Conservation (phyloP, 1,140 invertebrate genomes). For the Chironomus striatipennis region DNA sequence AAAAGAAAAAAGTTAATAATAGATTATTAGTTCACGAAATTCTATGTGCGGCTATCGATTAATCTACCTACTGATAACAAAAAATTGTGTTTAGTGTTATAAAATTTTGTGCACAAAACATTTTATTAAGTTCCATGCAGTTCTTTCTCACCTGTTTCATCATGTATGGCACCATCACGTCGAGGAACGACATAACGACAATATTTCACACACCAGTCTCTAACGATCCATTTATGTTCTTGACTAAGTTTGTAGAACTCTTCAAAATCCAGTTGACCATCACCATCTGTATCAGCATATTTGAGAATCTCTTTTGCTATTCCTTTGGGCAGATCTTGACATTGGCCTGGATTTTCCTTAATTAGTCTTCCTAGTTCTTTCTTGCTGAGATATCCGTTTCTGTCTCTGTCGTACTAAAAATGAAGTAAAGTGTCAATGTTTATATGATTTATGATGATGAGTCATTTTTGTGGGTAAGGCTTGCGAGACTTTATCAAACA, state of each 20-base stretch:
- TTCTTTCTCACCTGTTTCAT: conserved; percentile 40
- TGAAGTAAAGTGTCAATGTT: conserved; percentile 28
- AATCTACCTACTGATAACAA: background rate
- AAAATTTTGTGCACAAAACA: no score
- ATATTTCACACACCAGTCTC: conserved; percentile 48
- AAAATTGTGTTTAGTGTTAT: no score
- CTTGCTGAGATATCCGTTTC: conserved; percentile 63
- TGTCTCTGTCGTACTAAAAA: conserved; percentile 63
- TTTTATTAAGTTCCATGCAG: background rate
- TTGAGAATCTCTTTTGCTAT: conserved; percentile 61
- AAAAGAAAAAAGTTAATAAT: background rate
- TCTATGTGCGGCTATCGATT: no score
- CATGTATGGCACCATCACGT: conserved; percentile 43
- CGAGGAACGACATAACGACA: conserved; percentile 46
- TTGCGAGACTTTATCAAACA: conserved; percentile 41
- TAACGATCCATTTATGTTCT: conserved; percentile 49
- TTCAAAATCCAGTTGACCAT: conserved; percentile 62
- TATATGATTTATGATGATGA: no score
- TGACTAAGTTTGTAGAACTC: conserved; percentile 75
- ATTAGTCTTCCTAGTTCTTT: conserved; percentile 59
- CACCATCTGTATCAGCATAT: conserved; percentile 59
- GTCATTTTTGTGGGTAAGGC: background rate
- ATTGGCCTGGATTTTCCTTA: conserved; percentile 46
- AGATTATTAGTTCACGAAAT: background rate
- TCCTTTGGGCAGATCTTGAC: conserved; percentile 61